phyloP scores from a whole-genome alignment of 2,888 invertebrate genomes.

The Drosophila barbarae region DNA sequence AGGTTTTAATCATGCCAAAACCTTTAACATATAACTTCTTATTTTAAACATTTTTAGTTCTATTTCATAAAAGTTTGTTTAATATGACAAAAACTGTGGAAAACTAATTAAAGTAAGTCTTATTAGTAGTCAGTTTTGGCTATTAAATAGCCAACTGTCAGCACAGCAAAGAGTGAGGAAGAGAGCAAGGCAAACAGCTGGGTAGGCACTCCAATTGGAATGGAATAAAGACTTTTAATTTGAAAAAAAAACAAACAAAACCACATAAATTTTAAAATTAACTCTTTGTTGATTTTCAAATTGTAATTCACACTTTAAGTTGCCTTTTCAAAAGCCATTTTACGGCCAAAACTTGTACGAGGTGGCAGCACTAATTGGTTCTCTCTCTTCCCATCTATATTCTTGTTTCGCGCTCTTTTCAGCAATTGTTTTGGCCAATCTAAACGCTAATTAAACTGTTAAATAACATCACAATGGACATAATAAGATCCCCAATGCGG shows the following conservation, averaged over 20 bases:
- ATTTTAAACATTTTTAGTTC: background rate
- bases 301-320: too few relatives aligned
- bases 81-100: too few relatives aligned
- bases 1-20: too few relatives aligned
- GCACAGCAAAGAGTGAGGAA: conserved; percentile 5
- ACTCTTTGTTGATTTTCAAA: background rate
- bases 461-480: conserved; percentile 20
- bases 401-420: conserved; percentile 18
- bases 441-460: conserved; percentile 44
- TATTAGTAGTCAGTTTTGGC: background rate
- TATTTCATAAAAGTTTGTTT: fast-evolving
- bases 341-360: conserved; percentile 31
- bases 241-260: background rate
- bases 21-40: too few relatives aligned
- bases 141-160: background rate
- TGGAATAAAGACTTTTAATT: background rate
- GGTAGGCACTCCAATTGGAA: conserved; percentile 33
- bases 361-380: conserved; percentile 25
- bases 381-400: conserved; percentile 6
- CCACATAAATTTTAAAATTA: background rate
- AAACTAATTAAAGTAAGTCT: background rate
- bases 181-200: conserved; percentile 46
- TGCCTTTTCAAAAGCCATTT: background rate
- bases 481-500: conserved; percentile 6
- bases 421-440: conserved; percentile 51